Conservation (phyloP, 2,113 vertebrate species). For the Pterocles orientalis region DNA sequence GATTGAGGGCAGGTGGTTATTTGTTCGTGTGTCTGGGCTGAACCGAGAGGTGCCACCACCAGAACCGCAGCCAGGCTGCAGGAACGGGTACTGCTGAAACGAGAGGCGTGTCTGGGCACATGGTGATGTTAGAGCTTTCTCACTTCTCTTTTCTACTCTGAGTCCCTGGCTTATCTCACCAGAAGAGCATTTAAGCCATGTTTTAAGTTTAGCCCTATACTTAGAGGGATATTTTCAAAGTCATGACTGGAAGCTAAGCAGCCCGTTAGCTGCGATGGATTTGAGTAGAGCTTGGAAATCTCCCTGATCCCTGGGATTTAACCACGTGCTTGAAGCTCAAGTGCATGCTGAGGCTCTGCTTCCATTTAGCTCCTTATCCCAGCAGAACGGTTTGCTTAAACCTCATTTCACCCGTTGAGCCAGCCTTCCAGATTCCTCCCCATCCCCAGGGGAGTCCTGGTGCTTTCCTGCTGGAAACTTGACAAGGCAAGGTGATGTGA, state of each 20-base stretch:
- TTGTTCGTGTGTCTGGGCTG: too few species aligned
- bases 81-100: fast-evolving
- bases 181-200: background rate
- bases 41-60: fast-evolving
- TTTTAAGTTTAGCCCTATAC: background rate
- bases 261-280: background rate
- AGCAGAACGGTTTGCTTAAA: background rate
- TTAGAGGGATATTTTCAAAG: background rate
- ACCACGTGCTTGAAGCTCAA: background rate
- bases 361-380: background rate
- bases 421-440: background rate
- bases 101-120: background rate
- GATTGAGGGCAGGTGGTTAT: background rate
- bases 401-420: fast-evolving
- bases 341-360: background rate
- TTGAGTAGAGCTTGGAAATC: background rate
- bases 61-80: background rate
- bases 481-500: background rate
- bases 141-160: background rate
- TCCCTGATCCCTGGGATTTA: slow-evolving; percentile 15
- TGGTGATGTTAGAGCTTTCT: background rate
- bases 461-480: background rate
- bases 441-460: fast-evolving
- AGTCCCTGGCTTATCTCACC: background rate
- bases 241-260: background rate